These are phyloP conservation scores for Polydrusus tereticollis DNA, from an alignment of 2,888 invertebrate species.

Conservation along the genomic window DNA sequence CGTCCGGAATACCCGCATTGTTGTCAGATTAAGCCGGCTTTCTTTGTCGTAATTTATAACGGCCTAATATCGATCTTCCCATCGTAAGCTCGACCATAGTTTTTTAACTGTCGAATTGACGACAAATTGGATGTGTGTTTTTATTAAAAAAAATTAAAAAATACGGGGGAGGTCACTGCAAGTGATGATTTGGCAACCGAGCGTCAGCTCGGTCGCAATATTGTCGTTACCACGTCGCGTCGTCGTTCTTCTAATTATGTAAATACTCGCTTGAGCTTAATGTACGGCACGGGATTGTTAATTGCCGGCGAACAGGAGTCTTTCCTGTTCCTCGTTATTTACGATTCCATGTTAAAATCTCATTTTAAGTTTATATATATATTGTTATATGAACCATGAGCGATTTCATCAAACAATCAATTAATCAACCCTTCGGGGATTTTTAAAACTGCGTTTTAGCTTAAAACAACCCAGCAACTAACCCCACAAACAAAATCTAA, in stretches of 20 bases:
- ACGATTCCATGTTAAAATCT: background rate
- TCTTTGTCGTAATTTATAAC: slow-evolving; percentile 47
- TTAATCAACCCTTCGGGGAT: background rate
- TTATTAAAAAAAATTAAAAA: background rate
- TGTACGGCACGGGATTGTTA: slow-evolving; percentile 28
- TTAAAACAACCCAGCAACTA: too few relatives aligned
- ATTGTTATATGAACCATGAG: too few relatives aligned
- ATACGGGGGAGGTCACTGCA: background rate
- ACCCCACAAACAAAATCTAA: too few relatives aligned
- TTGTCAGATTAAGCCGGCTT: slow-evolving; percentile 41
- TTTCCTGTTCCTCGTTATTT: slow-evolving; percentile 18
- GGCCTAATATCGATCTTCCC: slow-evolving; percentile 39
- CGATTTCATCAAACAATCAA: too few relatives aligned
- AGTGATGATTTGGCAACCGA: background rate
- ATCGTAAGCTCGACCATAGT: slow-evolving; percentile 15
- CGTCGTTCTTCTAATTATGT: slow-evolving; percentile 32
- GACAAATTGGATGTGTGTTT: background rate
- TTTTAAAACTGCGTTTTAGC: too few relatives aligned
- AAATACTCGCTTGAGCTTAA: slow-evolving; percentile 30
- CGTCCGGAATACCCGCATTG: slow-evolving; percentile 32
- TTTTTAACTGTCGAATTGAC: background rate
- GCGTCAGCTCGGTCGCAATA: slow-evolving; percentile 7
- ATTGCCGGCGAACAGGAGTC: slow-evolving; percentile 25
- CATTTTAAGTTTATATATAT: background rate
- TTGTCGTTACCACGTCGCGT: slow-evolving; percentile 5